A percentile compares a stretch with the other conserved stretches of the same genome.
Conservation (phyloP, 2,113 vertebrate genomes). For the Maccullochella peelii region DNA sequence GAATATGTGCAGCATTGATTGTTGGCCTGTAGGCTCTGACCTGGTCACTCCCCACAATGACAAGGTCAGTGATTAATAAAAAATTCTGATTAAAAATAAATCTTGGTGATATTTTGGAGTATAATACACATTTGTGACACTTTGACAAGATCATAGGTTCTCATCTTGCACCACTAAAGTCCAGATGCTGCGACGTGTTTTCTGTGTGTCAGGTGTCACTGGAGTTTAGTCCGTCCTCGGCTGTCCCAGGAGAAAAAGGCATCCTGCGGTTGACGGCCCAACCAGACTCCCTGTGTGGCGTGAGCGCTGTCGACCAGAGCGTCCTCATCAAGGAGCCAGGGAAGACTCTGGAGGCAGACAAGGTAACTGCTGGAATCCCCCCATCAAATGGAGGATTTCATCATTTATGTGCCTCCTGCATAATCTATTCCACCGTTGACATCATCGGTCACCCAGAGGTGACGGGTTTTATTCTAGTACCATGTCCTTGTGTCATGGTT, state of each 20-base stretch:
- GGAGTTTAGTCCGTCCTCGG: conserved; percentile 78
- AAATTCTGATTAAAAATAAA: neutral
- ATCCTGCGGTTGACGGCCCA: conserved; percentile 78
- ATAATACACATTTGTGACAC: neutral
- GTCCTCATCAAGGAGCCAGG: conserved; percentile 85
- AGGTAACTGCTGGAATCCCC: conserved; percentile 41
- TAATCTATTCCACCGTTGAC: no score
- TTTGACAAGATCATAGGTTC: neutral
- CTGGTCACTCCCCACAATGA: no score
- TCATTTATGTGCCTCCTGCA: no score
- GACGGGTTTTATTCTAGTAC: neutral
- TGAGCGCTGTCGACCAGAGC: conserved; percentile 88
- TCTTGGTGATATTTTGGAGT: neutral
- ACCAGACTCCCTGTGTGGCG: conserved; percentile 87
- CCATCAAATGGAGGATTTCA: no score
- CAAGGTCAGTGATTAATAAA: neutral
- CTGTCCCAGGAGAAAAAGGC: conserved; percentile 82
- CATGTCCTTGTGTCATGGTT: neutral
- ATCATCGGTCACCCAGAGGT: no score
- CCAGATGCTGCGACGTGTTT: neutral
- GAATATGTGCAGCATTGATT: no score
- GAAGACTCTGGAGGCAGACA: conserved; percentile 76
- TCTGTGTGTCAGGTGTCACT: conserved; percentile 73
- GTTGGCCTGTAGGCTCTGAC: no score
- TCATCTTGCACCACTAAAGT: neutral